phyloP scores from a whole-genome alignment of 64 coral and sea anemone genomes.

The Montipora capricornis region DNA sequence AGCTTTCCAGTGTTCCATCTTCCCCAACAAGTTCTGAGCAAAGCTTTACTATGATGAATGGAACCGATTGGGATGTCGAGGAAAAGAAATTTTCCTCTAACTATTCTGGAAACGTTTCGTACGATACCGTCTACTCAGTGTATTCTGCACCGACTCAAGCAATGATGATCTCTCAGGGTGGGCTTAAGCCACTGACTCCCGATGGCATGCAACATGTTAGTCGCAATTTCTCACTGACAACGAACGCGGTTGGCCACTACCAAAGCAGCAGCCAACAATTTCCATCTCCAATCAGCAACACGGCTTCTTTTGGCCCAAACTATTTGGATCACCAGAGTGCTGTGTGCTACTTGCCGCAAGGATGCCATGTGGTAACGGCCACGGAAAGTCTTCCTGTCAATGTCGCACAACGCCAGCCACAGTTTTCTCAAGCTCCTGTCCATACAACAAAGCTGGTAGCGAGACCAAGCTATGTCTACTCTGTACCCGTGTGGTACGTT shows the following conservation, averaged over 20 bases:
- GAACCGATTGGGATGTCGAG: not conserved
- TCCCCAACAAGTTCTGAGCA: constrained; percentile 8
- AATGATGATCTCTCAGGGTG: not conserved
- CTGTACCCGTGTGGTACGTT: constrained; percentile 37
- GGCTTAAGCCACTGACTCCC: not conserved
- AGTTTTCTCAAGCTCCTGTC: constrained; percentile 7
- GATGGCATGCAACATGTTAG: not conserved
- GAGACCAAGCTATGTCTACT: not conserved
- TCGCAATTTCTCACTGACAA: not conserved
- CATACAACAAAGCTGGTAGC: constrained; percentile 14
- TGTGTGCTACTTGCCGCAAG: not conserved
- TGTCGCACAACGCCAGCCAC: not conserved
- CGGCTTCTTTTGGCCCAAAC: not conserved
- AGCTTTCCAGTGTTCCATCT: not conserved
- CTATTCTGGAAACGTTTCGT: not conserved
- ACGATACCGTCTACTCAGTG: not conserved
- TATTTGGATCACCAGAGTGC: not conserved
- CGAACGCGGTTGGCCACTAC: constrained; percentile 5
- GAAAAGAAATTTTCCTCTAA: not conserved
- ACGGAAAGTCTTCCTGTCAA: not conserved
- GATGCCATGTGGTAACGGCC: not conserved
- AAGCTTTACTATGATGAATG: not conserved
- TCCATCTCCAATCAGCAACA: not conserved
- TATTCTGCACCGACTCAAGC: not conserved
- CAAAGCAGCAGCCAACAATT: not conserved